Percentiles rank a stretch among this genome's conserved stretches.
These are phyloP conservation scores for Ligdia adustata DNA, from an alignment of 2,888 invertebrate species.

Conservation along the genomic window DNA sequence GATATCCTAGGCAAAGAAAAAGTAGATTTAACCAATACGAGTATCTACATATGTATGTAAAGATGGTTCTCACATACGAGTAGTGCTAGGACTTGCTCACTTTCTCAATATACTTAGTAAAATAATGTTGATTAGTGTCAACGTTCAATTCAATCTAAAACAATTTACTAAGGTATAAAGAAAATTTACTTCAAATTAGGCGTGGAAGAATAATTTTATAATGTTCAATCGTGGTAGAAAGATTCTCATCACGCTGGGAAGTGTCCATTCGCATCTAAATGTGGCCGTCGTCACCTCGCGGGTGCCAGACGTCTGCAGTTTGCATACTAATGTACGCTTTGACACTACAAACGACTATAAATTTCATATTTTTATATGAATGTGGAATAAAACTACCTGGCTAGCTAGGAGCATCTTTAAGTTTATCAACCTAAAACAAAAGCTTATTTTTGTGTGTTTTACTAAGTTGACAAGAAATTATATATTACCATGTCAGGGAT, in stretches of 20 bases:
- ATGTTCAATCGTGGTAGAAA: conserved; percentile 1
- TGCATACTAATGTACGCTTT: conserved; percentile 67
- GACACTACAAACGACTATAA: conserved; percentile 39
- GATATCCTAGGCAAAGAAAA: no score
- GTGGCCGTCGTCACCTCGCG: conserved; percentile 72
- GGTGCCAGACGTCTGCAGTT: conserved; percentile 53
- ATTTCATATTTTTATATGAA: conserved; percentile 47
- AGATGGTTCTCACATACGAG: no score
- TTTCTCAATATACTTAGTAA: no score
- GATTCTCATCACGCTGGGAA: conserved; percentile 56
- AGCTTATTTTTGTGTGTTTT: no score
- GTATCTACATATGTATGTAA: no score
- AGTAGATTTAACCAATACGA: no score
- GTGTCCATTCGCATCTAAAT: conserved; percentile 69
- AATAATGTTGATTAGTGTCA: no score
- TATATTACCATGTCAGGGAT: no score
- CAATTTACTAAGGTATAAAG: conserved; percentile 4
- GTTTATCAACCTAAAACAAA: conserved; percentile 39
- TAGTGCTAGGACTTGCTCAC: no score
- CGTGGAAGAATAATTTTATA: conserved; percentile 15
- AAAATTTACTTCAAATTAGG: conserved; percentile 13
- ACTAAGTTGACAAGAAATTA: no score
- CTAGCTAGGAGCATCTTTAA: conserved; percentile 30
- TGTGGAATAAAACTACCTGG: conserved; percentile 40
- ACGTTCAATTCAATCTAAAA: no score